phyloP scores from a whole-genome alignment of 2,888 invertebrate genomes.

The Tenodera sinensis region DNA sequence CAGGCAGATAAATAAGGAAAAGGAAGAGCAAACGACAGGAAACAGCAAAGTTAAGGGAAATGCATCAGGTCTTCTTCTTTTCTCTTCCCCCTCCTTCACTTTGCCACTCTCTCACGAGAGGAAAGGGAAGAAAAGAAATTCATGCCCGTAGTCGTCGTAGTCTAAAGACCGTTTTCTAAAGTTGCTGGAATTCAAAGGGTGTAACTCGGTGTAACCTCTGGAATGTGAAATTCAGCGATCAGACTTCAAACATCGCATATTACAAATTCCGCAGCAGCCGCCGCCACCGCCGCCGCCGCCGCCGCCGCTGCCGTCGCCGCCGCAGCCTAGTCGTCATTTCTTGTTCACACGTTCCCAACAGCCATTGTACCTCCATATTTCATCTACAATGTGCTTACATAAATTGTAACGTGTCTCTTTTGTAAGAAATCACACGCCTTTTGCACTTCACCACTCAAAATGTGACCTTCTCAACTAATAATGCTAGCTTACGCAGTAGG shows the following conservation, averaged over 20 bases:
- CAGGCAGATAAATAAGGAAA: background rate
- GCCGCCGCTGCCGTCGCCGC: no score
- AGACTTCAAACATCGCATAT: background rate
- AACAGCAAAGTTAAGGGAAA: slow-evolving; percentile 13
- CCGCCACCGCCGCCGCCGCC: no score
- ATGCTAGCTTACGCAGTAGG: no score
- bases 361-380: no score
- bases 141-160: background rate
- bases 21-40: slow-evolving; percentile 6
- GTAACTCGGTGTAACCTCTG: background rate
- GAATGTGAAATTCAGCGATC: background rate
- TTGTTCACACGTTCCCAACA: no score
- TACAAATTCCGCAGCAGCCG: background rate
- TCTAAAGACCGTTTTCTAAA: background rate
- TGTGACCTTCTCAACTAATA: no score
- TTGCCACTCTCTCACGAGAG: background rate
- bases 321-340: no score
- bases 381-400: no score
- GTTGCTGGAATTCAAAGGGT: background rate
- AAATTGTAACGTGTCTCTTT: no score
- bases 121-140: background rate
- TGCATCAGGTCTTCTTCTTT: slow-evolving; percentile 3
- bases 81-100: background rate
- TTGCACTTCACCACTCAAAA: no score
- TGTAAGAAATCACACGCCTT: no score